These are phyloP conservation scores for Drosophila longiperda DNA, from an alignment of 2,888 invertebrate species.

Conservation along the genomic window DNA sequence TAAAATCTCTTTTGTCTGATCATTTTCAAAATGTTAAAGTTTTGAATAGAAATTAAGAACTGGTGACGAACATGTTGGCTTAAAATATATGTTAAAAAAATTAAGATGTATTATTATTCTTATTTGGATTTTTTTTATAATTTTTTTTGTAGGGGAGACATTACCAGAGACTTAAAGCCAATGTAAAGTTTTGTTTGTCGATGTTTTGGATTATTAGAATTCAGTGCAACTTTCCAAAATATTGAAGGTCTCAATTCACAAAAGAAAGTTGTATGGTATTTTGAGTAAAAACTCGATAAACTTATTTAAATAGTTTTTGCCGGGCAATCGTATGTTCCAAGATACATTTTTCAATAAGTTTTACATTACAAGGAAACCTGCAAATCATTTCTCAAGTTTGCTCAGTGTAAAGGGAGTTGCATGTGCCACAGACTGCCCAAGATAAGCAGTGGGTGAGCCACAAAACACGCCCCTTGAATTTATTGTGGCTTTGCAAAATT, in stretches of 20 bases:
- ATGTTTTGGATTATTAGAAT: neutral
- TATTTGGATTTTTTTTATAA: neutral
- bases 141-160: neutral
- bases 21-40: neutral
- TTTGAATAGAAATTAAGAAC: neutral
- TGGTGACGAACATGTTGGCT: neutral
- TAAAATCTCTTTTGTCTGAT: neutral
- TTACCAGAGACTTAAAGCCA: neutral
- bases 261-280: neutral
- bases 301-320: too few species aligned
- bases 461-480: conserved; percentile 46
- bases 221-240: neutral
- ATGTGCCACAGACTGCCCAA: neutral
- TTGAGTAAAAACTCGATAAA: accelerated
- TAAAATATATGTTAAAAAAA: neutral
- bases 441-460: conserved; percentile 53
- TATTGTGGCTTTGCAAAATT: conserved; percentile 45
- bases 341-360: neutral
- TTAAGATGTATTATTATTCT: neutral
- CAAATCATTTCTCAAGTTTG: neutral
- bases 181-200: neutral
- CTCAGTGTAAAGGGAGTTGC: neutral
- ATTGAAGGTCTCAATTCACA: neutral
- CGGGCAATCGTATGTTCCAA: neutral
- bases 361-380: neutral